Base-by-base conservation (phyloP, 2,888 invertebrate genomes). In the Torymus auratus region DNA sequence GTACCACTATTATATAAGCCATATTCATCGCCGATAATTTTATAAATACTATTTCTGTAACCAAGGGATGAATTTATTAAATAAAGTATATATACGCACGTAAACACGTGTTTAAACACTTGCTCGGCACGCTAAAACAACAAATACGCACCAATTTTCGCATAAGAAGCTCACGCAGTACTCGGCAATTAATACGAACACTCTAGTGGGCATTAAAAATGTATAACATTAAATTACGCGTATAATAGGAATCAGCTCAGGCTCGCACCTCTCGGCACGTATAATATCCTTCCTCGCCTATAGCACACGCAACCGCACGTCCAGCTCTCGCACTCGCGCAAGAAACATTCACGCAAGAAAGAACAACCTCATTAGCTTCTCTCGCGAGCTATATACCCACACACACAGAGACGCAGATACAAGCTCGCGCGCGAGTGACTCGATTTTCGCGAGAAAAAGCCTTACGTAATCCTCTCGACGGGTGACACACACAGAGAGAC, bases 401-500 rank as follows among this genome's bases (percentile, higher is more conserved):
- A 62, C 15, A 60, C 15, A 60, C 2, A 11, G 3, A 15, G 3
- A 60, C 7, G 7, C 11, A 61, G 14, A 61, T 55, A 61, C 55
- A 15, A 1, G 68, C 11, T 2, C 14, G 52, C 17, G 20, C 28
- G 28, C 13, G 17, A 71, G 55, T 56, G 80, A 76, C 62, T 76
- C 56, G 68, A 80, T 80, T 76, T 80, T 80, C 75, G 62, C 72
- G 12, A 67, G 71, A 80, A 72, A 80, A 72, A 68, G 10, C 4
- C 23, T 80, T 80, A 23, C 72, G 76, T 64, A 80, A 80, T 20
- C 15, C 41, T 7, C 7, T 41, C 7, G 7, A 7, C 41, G 41
- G 41, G 41, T 41, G 41, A 41, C 7, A 41, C 41, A 41, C 41
- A 28, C 41, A 41, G 0, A 41, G 0, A 5, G 7, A 41, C 41